Evolutionary conservation across 2,888 invertebrate genomes (phyloP), one percentile per base, ranked within the genome.

Genomic region (Galeopsomyia nigrocyanea): DNA sequence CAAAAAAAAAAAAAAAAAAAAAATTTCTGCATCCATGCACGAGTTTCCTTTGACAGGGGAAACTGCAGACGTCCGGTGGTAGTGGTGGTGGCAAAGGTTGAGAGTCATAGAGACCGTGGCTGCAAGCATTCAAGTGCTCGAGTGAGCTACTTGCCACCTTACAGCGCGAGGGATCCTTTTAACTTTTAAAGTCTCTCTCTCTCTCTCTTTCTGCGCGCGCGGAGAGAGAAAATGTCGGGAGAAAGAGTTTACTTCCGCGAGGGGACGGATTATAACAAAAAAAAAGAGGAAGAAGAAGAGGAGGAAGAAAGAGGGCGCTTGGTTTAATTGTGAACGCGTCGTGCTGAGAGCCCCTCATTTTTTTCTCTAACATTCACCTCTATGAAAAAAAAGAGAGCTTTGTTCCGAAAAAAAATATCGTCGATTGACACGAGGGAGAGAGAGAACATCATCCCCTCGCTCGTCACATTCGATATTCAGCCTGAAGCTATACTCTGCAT

Each of bases 91-190:
- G 9, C 47, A 22, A 22, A 17, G 39, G 17, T 47, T 19, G 22
- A 71, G 62, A 67, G 66, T 66, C 71, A 62, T 50, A 62, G 67
- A 58, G 63, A 68, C 9, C 17, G 31, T n/a, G 39, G 26, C 31
- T 39, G 39, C 61, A 16, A 22, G 64, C 65, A 68, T 73, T 68
- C 68, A 47, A 74, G 68, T 67, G 46, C 67, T 71, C 63, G 68
- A 74, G 68, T 64, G 71, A 66, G 67, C 74, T 60, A 74, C 74
- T 74, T 68, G 13, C 73, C 73, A 73, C 73, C 73, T 68, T 56
- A 22, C 14, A 16, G 7, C 46, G 31, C 60, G 7, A 50, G 55
- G 39, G 55, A 62, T 62, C 71, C 62, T 62, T 71, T 71, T 66
- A 62, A 67, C 57, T 67, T 67, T 66, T 71, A 66, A 62, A 62